Evolutionary conservation across 2,113 vertebrate genomes (phyloP).

Genomic region (Aldabrachelys gigantea): DNA sequence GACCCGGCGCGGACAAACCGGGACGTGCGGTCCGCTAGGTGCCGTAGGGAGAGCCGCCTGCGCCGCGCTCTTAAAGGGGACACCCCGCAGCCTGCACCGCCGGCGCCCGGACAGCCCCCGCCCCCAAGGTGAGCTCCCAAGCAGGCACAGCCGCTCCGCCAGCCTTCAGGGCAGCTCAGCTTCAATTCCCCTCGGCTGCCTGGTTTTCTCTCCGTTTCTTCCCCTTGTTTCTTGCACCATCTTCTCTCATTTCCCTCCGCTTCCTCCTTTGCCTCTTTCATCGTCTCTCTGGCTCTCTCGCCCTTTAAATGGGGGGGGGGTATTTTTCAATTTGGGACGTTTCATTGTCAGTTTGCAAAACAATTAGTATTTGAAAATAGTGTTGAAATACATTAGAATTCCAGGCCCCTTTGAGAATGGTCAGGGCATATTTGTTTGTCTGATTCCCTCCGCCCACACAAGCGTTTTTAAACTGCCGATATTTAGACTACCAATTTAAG

Average conservation of each 20-base stretch:
- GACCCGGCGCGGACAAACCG: slow-evolving; percentile 64
- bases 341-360: background rate
- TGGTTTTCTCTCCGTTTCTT: background rate
- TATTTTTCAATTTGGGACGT: background rate
- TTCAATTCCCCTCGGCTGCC: background rate
- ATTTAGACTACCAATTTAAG: background rate
- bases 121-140: background rate
- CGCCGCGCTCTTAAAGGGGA: background rate
- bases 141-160: background rate
- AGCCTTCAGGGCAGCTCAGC: too few species aligned
- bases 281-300: background rate
- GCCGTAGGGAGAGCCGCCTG: slow-evolving; percentile 2
- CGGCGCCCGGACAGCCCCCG: background rate
- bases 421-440: background rate
- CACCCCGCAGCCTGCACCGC: background rate
- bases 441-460: background rate
- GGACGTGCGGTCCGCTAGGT: slow-evolving; percentile 9
- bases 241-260: background rate
- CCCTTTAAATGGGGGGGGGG: background rate
- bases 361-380: background rate
- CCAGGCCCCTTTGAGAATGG: background rate
- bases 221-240: background rate
- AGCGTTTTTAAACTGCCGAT: background rate
- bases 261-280: background rate
- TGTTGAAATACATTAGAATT: background rate